A percentile compares a stretch with the other conserved stretches of the same genome.
Evolutionary conservation across 2,113 vertebrate genomes (phyloP).

Genomic region (Ramphastos sulfuratus): DNA sequence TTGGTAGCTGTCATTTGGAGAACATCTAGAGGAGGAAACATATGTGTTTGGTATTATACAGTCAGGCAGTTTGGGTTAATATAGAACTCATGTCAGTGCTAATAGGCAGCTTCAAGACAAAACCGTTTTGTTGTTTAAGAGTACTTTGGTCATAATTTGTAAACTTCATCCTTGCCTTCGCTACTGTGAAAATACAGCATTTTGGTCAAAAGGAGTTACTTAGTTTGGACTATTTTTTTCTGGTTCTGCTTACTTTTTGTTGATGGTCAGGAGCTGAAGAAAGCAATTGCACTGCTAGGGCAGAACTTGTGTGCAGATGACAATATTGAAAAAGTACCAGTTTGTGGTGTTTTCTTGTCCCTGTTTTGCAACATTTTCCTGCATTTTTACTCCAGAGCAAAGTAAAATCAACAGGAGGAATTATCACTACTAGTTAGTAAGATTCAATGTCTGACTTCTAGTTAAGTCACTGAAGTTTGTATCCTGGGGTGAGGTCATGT

Average conservation of each 20-base stretch:
- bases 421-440: not conserved
- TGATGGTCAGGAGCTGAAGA: not conserved
- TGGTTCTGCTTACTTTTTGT: not conserved
- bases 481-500: fast-evolving
- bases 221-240: not conserved
- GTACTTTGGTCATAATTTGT: not conserved
- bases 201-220: not conserved
- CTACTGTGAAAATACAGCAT: not conserved
- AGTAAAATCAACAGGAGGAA: not conserved
- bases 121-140: not conserved
- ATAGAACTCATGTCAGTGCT: not conserved
- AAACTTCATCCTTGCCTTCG: not conserved
- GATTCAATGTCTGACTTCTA: not conserved
- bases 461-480: not conserved
- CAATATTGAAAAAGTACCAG: not conserved
- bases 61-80: not conserved
- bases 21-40: not conserved
- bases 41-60: not conserved
- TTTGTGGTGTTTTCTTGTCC: not conserved
- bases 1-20: not conserved
- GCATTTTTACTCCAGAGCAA: not conserved
- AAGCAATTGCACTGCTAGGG: not conserved
- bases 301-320: not conserved
- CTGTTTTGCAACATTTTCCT: not conserved
- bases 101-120: not conserved